Conservation (phyloP, 1,140 invertebrate genomes). For the Geopemphigus sp. region DNA sequence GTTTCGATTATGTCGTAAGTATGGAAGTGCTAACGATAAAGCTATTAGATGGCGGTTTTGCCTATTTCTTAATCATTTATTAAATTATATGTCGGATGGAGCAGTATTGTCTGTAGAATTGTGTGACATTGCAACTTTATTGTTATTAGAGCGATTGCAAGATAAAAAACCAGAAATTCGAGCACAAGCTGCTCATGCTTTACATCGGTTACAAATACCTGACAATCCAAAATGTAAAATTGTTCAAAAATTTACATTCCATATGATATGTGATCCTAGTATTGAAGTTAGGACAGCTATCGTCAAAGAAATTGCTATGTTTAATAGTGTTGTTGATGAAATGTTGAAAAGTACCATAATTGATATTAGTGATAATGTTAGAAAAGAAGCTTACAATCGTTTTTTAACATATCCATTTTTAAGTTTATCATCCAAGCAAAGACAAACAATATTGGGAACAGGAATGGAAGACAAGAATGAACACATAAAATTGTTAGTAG, state of each 20-base stretch:
- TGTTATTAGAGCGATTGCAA: constrained; percentile 9
- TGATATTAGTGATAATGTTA: constrained; percentile 42
- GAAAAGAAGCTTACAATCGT: constrained; percentile 43
- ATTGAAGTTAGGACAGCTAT: constrained; percentile 24
- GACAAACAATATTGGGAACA: constrained; percentile 7
- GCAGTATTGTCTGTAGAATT: constrained; percentile 18
- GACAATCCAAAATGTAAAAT: constrained; percentile 3
- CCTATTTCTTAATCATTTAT: constrained; percentile 15
- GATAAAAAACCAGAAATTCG: constrained; percentile 37
- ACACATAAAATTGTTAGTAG: constrained; percentile 25
- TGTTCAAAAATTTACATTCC: constrained; percentile 21
- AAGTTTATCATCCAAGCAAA: constrained; percentile 25
- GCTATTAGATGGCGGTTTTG: constrained; percentile 22
- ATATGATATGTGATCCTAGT: constrained; percentile 29
- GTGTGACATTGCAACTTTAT: background rate
- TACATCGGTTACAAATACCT: background rate
- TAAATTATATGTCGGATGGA: background rate
- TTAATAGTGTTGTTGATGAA: constrained; percentile 15
- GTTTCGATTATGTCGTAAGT: background rate
- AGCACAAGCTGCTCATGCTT: constrained; percentile 22
- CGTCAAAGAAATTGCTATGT: constrained; percentile 27
- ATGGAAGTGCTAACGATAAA: background rate
- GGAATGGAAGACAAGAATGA: constrained; percentile 34
- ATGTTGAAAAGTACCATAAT: constrained; percentile 1
- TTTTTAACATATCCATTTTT: constrained; percentile 7